Evolutionary conservation across 2,113 vertebrate genomes (phyloP).

Genomic region (Saiga tatarica): DNA sequence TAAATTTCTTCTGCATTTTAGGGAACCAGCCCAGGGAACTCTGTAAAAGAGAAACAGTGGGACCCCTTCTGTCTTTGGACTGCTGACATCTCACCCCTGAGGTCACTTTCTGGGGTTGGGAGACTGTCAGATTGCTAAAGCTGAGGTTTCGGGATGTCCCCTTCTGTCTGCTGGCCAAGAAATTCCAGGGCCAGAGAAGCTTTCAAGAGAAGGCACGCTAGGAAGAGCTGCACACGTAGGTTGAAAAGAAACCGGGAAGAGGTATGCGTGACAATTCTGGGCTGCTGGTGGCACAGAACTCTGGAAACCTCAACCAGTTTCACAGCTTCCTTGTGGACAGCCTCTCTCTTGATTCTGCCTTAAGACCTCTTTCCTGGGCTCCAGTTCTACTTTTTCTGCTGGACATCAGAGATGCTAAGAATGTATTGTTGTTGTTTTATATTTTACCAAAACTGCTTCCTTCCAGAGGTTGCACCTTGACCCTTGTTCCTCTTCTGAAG

Average conservation of each 20-base stretch:
- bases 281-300: neutral
- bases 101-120: neutral
- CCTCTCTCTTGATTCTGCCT: neutral
- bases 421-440: neutral
- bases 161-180: conserved; percentile 28
- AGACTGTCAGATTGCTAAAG: neutral
- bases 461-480: neutral
- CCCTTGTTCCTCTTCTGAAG: neutral
- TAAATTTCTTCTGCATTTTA: neutral
- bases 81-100: neutral
- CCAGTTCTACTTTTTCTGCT: neutral
- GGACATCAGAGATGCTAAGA: neutral
- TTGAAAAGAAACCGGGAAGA: neutral
- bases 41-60: neutral
- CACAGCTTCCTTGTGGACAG: neutral
- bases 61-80: neutral
- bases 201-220: neutral
- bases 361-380: neutral
- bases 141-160: neutral
- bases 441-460: neutral
- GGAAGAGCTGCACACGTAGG: neutral
- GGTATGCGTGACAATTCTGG: neutral
- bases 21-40: neutral
- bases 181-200: neutral
- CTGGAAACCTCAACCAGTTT: neutral